Base-by-base conservation (phyloP, 1,140 invertebrate species). In the Euwallacea similis region DNA sequence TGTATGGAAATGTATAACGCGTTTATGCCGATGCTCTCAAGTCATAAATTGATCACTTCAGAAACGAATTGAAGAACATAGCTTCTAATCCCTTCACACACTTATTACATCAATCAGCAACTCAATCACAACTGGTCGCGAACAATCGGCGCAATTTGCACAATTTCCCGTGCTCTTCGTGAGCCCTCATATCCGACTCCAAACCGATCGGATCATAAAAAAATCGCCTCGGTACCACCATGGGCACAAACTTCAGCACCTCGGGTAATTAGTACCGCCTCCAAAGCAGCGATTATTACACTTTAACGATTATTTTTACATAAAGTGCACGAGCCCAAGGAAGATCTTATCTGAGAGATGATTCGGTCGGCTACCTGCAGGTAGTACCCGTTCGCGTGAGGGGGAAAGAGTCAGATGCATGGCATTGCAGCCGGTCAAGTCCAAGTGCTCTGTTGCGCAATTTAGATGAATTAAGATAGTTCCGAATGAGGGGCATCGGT, bases 41-140 rank as follows among this genome's bases (percentile, higher is more conserved):
- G 4, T 4, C 21, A 33, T 33, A 33, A n/a, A 53, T 53, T 9
- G 15, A 53, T 53, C 11, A 6, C 15, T 15, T 15, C 50, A 8
- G 6, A 53, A 15, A 15, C 3, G 50, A 53, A 53, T 53, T 8
- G 7, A 15, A 11, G 50, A 53, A 53, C 50, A 15, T 15, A 53
- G 50, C 50, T 53, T 6, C 13, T 66, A 66, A 66, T 47, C 63
- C 63, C 47, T 66, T 66, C 21, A 33, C 21, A 44, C 41, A 58
- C 55, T 67, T 60, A 61, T 68, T 68, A 60, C 53, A 68, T 68
- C 47, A 56, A 68, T 68, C 59, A 13, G 68, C 76, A 79, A 79
- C 77, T 79, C 78, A 79, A 79, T 79, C 78, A 78, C 74, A 78
- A 78, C 72, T 79, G 77, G 76, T 72, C 76, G 78, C 73, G 75